Conservation (phyloP, 30 jellyfish, hydroid and myxozoan genomes). For the Aurelia coerulea region DNA sequence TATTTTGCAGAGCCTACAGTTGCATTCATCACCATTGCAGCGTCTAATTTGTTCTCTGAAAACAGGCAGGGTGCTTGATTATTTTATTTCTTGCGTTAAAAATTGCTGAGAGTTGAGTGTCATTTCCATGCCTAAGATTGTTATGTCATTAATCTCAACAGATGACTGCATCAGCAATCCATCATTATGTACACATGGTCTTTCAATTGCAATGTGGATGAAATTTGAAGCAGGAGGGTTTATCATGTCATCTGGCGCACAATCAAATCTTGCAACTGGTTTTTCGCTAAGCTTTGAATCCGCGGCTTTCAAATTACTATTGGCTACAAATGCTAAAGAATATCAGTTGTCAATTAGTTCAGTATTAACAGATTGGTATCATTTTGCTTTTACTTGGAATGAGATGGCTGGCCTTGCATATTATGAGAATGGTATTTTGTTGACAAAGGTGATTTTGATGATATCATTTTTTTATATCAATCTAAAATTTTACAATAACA, state of each 20-base stretch:
- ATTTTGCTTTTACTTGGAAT: slow-evolving; percentile 72
- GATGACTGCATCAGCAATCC: slow-evolving; percentile 84
- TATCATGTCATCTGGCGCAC: slow-evolving; percentile 77
- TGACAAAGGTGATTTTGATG: slow-evolving; percentile 29
- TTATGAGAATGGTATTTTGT: slow-evolving; percentile 64
- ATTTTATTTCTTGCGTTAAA: too few relatives aligned
- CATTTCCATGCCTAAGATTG: too few relatives aligned
- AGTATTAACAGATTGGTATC: slow-evolving; percentile 54
- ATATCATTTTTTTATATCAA: not conserved
- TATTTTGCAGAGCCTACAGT: too few relatives aligned
- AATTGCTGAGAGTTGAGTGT: too few relatives aligned
- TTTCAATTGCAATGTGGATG: slow-evolving; percentile 63
- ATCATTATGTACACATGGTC: slow-evolving; percentile 60
- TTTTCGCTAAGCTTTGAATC: slow-evolving; percentile 47
- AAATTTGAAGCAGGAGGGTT: slow-evolving; percentile 79
- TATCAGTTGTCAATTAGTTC: slow-evolving; percentile 31
- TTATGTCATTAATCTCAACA: not conserved
- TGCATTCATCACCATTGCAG: too few relatives aligned
- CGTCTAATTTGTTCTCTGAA: not conserved
- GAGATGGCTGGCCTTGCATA: slow-evolving; percentile 42
- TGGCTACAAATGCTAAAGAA: slow-evolving; percentile 46
- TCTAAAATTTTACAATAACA: too few relatives aligned
- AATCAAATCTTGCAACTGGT: slow-evolving; percentile 74
- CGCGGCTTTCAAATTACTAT: slow-evolving; percentile 37
- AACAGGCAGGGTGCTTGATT: not conserved